These are phyloP conservation scores for Mimachlamys varia DNA, from an alignment of 2,888 invertebrate genomes.

Conservation along the genomic window DNA sequence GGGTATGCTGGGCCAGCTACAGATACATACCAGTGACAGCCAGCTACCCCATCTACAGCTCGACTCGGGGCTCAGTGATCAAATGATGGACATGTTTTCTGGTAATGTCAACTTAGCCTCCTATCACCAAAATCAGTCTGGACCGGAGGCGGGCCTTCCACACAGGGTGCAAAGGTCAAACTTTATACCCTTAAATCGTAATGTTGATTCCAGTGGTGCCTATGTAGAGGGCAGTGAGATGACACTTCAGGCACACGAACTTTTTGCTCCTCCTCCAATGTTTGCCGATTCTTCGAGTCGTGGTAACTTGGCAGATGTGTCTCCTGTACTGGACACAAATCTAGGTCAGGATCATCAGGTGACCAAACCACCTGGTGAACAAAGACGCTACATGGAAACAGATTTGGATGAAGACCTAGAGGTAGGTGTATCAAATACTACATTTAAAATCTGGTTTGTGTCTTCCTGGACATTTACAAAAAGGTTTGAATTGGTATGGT, in stretches of 20 bases:
- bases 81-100: constrained; percentile 43
- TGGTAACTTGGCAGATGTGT: not conserved
- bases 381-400: constrained; percentile 14
- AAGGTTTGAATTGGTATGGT: no score
- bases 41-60: constrained; percentile 42
- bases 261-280: constrained; percentile 59
- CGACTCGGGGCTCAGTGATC: constrained; percentile 37
- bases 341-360: not conserved
- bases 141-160: constrained; percentile 13
- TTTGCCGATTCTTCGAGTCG: constrained; percentile 58
- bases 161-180: not conserved
- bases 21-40: constrained; percentile 56
- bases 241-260: constrained; percentile 53
- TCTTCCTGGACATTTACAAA: no score
- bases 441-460: no score
- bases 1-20: constrained; percentile 63
- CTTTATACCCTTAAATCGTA: not conserved
- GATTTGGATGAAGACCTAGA: not conserved
- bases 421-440: not conserved
- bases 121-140: not conserved
- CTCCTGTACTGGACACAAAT: constrained; percentile 2
- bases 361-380: not conserved
- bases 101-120: constrained; percentile 39
- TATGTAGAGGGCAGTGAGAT: constrained; percentile 44
- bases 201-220: not conserved